These are phyloP conservation scores for Paguma larvata DNA, from an alignment of 2,797 vertebrate genomes.

Conservation along the genomic window DNA sequence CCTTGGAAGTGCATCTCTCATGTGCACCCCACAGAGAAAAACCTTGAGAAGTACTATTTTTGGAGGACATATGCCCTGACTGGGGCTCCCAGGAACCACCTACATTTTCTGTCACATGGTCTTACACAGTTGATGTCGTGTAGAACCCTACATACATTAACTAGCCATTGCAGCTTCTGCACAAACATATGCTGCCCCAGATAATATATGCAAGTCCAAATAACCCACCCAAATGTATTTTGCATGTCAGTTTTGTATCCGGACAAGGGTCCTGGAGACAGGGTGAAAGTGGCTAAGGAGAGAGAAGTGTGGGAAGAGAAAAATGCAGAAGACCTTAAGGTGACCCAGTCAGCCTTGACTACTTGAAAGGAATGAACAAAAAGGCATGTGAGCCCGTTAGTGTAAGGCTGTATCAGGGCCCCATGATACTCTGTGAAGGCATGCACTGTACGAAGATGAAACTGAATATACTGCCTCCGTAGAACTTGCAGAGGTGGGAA, in stretches of 20 bases:
- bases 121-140: neutral
- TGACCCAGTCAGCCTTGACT: rapidly evolving
- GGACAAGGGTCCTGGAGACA: neutral
- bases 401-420: neutral
- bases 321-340: neutral
- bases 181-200: neutral
- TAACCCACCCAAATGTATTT: neutral
- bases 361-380: neutral
- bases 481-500: neutral
- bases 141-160: neutral
- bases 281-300: neutral
- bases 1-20: neutral
- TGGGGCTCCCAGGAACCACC: neutral
- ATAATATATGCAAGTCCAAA: neutral
- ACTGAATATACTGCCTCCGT: neutral
- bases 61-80: neutral
- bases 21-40: neutral
- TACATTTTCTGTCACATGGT: neutral
- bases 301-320: neutral
- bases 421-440: neutral
- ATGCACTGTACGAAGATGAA: neutral
- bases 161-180: neutral
- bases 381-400: neutral
- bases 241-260: neutral
- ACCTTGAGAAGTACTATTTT: neutral